Evolutionary conservation across 2,113 vertebrate species (phyloP).

Genomic region (Bos taurus): DNA sequence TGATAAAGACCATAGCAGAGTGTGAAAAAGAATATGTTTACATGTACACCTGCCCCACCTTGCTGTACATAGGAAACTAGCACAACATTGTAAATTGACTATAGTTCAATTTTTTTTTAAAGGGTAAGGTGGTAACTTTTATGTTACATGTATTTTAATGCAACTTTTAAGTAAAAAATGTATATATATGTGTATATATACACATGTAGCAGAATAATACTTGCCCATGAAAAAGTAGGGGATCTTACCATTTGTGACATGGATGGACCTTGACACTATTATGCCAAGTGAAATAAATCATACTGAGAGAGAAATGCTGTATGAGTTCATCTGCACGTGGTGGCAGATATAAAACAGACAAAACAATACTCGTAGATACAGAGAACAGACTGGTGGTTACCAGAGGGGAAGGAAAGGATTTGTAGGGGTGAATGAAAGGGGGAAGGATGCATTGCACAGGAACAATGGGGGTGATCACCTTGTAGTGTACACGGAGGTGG

Average conservation of each 20-base stretch:
- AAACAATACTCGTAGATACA: not conserved
- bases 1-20: not conserved
- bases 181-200: accelerated
- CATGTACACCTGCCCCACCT: not conserved
- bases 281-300: not conserved
- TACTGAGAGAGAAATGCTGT: not conserved
- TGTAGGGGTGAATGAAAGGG: not conserved
- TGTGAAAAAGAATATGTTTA: not conserved
- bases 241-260: not conserved
- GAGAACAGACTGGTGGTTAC: not conserved
- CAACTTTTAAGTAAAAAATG: not conserved
- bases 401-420: not conserved
- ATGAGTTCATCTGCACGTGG: not conserved
- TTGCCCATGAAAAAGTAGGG: not conserved
- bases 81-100: not conserved
- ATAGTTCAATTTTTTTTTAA: not conserved
- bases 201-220: not conserved
- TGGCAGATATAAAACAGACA: not conserved
- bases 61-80: not conserved
- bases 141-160: not conserved
- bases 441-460: not conserved
- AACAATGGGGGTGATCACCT: accelerated
- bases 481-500: not conserved
- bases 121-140: not conserved
- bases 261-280: too few relatives aligned